Base-by-base conservation (phyloP, 2,888 invertebrate species). In the Empis stercorea region DNA sequence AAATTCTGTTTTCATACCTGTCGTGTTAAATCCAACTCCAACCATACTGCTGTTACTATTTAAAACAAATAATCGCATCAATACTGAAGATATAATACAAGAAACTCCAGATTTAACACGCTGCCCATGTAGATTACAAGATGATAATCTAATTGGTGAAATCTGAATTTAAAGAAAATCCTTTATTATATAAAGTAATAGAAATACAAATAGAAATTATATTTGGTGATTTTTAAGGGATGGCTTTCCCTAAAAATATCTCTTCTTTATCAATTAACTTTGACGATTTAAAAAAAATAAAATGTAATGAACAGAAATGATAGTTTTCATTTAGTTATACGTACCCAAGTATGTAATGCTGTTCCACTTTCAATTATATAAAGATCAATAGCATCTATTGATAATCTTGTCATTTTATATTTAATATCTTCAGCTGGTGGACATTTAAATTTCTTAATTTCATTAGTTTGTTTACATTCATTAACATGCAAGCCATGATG, bases 41-140 rank as follows among this genome's bases (percentile, higher is more conserved):
- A 20, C 5, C 20, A 20, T 20, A 27, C 23, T 27, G 9, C 9
- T 27, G 23, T 4, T 9, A 27, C 9, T 27, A 9, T 27, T 27
- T 27, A 27, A 27, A 54, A 84, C 76, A 63, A 79, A 81, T 59
- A 85, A 80, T 27, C 79, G 73, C 44, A 84, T 57, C 49, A 76
- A 68, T 51, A 91, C 77, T 53, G 82, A 80, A 2, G 89, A 87
- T 50, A 95, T 68, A 42, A 95, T 74, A 7, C 85, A 86, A 4
- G 93, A 93, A 27, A 94, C 76, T 2, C 95, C 95, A 3, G 86
- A 84, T 56, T 87, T 86, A 30, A 91, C 91, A 59, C 88, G 86
- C 54, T 86, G 81, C 1, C 94, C 93, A 61, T 96, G 95, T n/a
- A 96, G 75, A 71, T 96, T 96, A 62, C 96, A 96, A 43, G 84